phyloP scores from a whole-genome alignment of 1,140 invertebrate genomes.

The Sycophila sp. region DNA sequence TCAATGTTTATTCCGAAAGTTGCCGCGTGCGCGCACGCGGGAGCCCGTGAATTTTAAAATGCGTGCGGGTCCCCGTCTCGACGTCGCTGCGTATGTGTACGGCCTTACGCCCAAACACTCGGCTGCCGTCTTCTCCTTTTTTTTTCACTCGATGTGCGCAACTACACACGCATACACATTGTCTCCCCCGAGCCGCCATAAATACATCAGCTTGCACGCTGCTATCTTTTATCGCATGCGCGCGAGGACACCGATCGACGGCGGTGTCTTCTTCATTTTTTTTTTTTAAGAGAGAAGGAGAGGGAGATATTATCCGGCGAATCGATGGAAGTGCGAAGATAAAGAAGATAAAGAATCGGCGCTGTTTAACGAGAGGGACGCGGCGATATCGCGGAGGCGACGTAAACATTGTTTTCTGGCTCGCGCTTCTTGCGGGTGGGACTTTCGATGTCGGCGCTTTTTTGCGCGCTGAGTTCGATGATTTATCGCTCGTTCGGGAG shows the following conservation, averaged over 20 bases:
- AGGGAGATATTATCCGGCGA: constrained; percentile 18
- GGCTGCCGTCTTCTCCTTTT: too few species aligned
- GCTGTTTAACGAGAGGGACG: too few species aligned
- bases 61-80: too few species aligned
- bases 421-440: too few species aligned
- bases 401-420: constrained; percentile 6
- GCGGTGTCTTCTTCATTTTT: neutral
- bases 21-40: constrained; percentile 10
- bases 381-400: neutral
- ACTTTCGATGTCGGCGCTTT: too few species aligned
- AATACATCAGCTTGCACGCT: neutral
- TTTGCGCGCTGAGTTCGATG: too few species aligned
- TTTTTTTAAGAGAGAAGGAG: neutral
- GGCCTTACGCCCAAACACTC: too few species aligned
- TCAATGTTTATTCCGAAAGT: constrained; percentile 55
- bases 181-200: neutral
- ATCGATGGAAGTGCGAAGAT: neutral
- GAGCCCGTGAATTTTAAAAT: neutral
- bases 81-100: too few species aligned
- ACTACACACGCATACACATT: neutral
- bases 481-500: too few species aligned
- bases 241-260: neutral
- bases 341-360: too few species aligned
- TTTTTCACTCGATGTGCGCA: too few species aligned
- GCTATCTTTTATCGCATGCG: constrained; percentile 46